Percentiles rank a stretch among this genome's conserved stretches.
These are phyloP conservation scores for Microctenopoma steveboyesi DNA, from an alignment of 2,797 vertebrate species.

Conservation along the genomic window DNA sequence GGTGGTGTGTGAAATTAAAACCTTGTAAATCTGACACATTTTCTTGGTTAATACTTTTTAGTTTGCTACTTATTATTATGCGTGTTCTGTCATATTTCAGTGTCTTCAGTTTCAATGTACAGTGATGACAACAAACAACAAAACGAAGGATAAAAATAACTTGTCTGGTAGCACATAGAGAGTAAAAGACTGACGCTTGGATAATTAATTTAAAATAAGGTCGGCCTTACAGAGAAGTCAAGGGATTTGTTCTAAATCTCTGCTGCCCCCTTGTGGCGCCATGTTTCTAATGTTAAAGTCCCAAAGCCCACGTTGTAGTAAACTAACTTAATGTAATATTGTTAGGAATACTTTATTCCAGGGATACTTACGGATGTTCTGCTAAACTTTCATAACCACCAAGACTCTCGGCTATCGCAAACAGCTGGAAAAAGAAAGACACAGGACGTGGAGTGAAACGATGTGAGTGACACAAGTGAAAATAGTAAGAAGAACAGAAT, in stretches of 20 bases:
- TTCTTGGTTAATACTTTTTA: too few relatives aligned
- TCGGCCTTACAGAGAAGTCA: too few relatives aligned
- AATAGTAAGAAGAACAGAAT: neutral
- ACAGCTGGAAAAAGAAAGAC: constrained; percentile 79
- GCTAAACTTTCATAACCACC: constrained; percentile 96
- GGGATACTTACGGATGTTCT: constrained; percentile 92
- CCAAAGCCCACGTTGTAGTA: too few relatives aligned
- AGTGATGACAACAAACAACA: too few relatives aligned
- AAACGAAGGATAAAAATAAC: too few relatives aligned
- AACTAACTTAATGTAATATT: neutral
- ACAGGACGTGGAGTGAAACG: neutral
- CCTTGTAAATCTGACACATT: too few relatives aligned
- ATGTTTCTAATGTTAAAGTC: neutral
- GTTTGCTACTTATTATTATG: too few relatives aligned
- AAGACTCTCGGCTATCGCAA: constrained; percentile 91
- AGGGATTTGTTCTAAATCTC: neutral
- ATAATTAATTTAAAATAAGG: too few relatives aligned
- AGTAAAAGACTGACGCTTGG: constrained; percentile 2
- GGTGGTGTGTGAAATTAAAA: too few relatives aligned
- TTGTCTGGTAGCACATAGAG: neutral
- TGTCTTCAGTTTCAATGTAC: too few relatives aligned
- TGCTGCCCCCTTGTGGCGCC: constrained; percentile 65
- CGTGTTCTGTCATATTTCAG: too few relatives aligned
- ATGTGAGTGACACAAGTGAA: neutral
- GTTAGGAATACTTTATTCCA: neutral